phyloP scores from a whole-genome alignment of 2,113 vertebrate species.

The Sinocyclocheilus anophthalmus region DNA sequence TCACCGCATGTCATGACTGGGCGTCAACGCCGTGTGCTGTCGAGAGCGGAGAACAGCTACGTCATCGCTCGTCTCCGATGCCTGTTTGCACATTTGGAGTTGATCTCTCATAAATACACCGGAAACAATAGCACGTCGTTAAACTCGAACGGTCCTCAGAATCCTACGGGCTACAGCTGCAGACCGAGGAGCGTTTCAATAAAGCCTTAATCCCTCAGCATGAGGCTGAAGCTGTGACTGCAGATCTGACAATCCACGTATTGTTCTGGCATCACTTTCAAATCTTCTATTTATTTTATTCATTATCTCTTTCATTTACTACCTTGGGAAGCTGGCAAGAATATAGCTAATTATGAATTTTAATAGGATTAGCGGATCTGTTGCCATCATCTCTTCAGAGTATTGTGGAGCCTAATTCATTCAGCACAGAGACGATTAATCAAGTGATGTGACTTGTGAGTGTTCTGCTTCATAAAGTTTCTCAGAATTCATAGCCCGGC shows the following conservation, averaged over 20 bases:
- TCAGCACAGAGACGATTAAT: conserved; percentile 63
- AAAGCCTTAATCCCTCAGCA: conserved; percentile 50
- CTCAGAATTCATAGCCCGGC: conserved; percentile 22
- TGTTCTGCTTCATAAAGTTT: conserved; percentile 42
- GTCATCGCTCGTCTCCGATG: not conserved
- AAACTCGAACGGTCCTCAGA: not conserved
- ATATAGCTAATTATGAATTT: conserved; percentile 67
- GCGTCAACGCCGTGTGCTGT: not conserved
- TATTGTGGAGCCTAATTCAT: conserved; percentile 65
- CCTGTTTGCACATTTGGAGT: conserved; percentile 23
- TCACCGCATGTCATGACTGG: not conserved
- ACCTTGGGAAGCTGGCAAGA: conserved; percentile 58
- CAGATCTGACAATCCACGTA: conserved; percentile 58
- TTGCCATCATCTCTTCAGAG: conserved; percentile 63
- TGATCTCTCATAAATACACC: conserved; percentile 9
- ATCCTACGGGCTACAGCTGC: not conserved
- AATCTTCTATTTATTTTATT: conserved; percentile 53
- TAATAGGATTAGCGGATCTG: conserved; percentile 71
- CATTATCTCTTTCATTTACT: conserved; percentile 47
- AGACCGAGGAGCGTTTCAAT: not conserved
- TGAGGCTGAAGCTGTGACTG: conserved; percentile 26
- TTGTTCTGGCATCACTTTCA: conserved; percentile 64
- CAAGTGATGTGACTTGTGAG: conserved; percentile 56
- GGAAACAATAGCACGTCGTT: conserved; percentile 52
- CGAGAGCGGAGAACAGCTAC: not conserved